These are phyloP conservation scores for Cantharis rufa DNA, from an alignment of 2,888 invertebrate species.

Conservation along the genomic window DNA sequence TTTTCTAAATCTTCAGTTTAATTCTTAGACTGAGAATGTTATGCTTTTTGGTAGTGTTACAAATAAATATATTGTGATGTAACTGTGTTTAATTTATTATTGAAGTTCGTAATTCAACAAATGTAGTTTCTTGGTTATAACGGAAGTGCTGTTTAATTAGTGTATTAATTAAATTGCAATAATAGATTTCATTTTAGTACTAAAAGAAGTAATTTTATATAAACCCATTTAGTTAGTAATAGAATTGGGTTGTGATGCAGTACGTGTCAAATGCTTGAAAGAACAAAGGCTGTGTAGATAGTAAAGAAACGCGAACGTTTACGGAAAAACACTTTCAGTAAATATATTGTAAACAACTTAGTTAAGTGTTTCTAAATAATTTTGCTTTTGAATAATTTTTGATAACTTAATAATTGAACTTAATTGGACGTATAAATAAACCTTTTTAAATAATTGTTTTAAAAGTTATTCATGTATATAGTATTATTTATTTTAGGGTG, in stretches of 20 bases:
- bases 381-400: background rate
- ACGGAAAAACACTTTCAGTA: background rate
- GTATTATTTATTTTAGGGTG: too few relatives aligned
- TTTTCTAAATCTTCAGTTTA: too few relatives aligned
- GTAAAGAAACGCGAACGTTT: constrained; percentile 13
- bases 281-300: constrained; percentile 14
- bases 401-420: background rate
- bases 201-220: constrained; percentile 4
- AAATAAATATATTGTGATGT: too few relatives aligned
- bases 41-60: too few relatives aligned
- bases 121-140: background rate
- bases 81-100: background rate
- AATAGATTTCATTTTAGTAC: background rate
- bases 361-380: background rate
- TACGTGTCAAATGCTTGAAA: constrained; percentile 18
- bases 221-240: constrained; percentile 6
- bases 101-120: background rate
- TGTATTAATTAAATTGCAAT: background rate
- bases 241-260: constrained; percentile 6
- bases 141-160: background rate
- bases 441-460: background rate
- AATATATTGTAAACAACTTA: background rate
- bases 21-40: too few relatives aligned
- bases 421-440: background rate
- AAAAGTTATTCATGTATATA: too few relatives aligned